phyloP scores from a whole-genome alignment of 2,888 invertebrate species.

The Dynastes maya region DNA sequence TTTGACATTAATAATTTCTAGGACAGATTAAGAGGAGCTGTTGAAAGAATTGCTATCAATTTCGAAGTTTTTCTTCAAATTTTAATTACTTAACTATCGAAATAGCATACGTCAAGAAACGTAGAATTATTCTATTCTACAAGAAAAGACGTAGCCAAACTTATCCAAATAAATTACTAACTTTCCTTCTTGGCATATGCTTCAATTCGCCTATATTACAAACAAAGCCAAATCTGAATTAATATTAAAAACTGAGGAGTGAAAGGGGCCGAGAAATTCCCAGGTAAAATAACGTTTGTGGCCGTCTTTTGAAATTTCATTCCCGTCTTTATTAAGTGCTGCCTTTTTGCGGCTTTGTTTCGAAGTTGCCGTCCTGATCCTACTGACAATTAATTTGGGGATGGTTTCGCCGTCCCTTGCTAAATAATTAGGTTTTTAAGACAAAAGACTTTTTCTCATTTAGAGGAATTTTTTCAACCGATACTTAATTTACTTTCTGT shows the following conservation, averaged over 20 bases:
- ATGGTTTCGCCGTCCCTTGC: neutral
- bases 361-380: neutral
- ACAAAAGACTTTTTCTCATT: constrained; percentile 18
- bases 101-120: too few species aligned
- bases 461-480: neutral
- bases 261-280: constrained; percentile 1
- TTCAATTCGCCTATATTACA: neutral
- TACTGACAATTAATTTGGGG: constrained; percentile 19
- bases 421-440: constrained; percentile 12
- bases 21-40: too few species aligned
- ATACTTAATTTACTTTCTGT: constrained; percentile 5
- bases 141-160: neutral
- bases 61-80: too few species aligned
- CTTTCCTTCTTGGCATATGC: constrained; percentile 8
- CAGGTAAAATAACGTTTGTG: constrained; percentile 24
- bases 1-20: too few species aligned
- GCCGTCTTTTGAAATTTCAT: constrained; percentile 1
- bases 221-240: constrained; percentile 16
- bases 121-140: too few species aligned
- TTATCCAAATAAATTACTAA: constrained; percentile 1
- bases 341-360: constrained; percentile 12
- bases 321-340: constrained; percentile 19
- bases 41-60: too few species aligned
- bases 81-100: too few species aligned
- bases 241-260: constrained; percentile 25